Evolutionary conservation across 2,797 vertebrate species (phyloP), one percentile per base, ranked within the genome.

Genomic region (Scarus forsteni): DNA sequence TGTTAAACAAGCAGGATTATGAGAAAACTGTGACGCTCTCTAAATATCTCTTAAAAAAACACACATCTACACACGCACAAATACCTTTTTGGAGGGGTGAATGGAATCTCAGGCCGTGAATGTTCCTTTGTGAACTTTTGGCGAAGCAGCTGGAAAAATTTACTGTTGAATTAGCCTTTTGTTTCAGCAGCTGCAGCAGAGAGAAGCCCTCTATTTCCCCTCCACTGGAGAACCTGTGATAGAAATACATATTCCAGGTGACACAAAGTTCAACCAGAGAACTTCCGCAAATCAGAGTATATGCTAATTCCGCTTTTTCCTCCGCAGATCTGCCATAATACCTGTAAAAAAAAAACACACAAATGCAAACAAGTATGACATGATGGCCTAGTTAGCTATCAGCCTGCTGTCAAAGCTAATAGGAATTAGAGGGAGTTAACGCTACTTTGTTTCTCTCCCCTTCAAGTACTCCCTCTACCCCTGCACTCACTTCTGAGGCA

Each of bases 131-230:
- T 73, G 13, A 86, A 77, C 62, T 60, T 86, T 91, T 95, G 83
- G 83, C 90, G 61, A 79, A 18, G 36, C 70, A 13, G 65, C 91
- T 89, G 89, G 86, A 95, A 94, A 92, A 88, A 75, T 75, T 46
- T 90, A 85, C 87, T 81, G 87, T 81, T 80, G 91, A 95, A 88
- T 90, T 86, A 72, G 51, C 58, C 89, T 94, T 95, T 94, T 93
- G 92, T 89, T 92, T 90, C 91, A 89, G 54, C 35, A 55, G 73
- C 65, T 68, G 68, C 15, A 51, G 83, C 64, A 89, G 72, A 89
- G 89, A 92, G 85, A 76, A 73, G 71, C 60, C 60, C 70, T 77
- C 57, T 56, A 69, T 75, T 88, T 73, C 61, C 67, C 66, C 54
- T 51, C 78, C 9, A 10, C 52, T 16, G 58, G 73, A 75, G 45